These are phyloP conservation scores for Whitmania pigra DNA, from an alignment of 1,140 invertebrate genomes.

Conservation along the genomic window DNA sequence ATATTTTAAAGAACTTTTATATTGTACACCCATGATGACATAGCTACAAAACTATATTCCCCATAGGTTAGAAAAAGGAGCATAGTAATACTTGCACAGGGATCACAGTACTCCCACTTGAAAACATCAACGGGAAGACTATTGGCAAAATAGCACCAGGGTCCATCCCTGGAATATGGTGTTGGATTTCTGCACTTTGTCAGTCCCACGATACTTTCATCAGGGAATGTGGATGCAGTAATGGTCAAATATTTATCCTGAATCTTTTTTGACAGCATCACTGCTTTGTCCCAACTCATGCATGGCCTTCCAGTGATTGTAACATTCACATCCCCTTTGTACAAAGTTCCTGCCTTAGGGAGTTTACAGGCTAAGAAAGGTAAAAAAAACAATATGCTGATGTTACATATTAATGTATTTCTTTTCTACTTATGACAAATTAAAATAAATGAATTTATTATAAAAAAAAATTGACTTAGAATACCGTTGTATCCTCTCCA, in stretches of 20 bases:
- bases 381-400: no score
- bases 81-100: background rate
- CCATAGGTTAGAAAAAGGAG: background rate
- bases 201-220: background rate
- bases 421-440: background rate
- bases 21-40: background rate
- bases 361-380: background rate
- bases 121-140: background rate
- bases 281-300: background rate
- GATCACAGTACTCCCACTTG: constrained; percentile 9
- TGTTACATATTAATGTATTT: no score
- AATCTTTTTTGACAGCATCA: background rate
- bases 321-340: background rate
- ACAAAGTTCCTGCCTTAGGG: background rate
- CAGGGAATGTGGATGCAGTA: background rate
- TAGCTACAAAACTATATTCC: background rate
- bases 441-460: background rate
- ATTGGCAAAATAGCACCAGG: constrained; percentile 2
- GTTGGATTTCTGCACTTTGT: background rate
- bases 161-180: background rate
- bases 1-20: no score
- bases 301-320: background rate
- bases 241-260: background rate
- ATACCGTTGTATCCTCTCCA: background rate
- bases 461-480: background rate